Evolutionary conservation across 2,113 vertebrate species (phyloP).

Genomic region (Hippolais icterina): DNA sequence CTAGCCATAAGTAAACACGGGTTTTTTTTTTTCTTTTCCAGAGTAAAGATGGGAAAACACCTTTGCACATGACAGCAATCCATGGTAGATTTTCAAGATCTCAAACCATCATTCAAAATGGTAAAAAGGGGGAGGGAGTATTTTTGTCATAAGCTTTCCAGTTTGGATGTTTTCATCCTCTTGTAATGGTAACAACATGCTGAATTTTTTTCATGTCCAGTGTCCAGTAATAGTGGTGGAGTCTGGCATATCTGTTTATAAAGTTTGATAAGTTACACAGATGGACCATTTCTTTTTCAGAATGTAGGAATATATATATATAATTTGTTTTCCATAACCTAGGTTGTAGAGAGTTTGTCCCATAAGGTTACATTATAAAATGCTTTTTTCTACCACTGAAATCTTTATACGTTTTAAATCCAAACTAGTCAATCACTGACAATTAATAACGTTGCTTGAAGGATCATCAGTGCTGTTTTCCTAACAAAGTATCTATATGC

Average conservation of each 20-base stretch:
- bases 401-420: neutral
- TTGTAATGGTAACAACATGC: neutral
- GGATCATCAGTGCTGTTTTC: neutral
- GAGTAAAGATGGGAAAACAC: conserved; percentile 99
- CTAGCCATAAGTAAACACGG: neutral
- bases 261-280: neutral
- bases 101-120: conserved; percentile 96
- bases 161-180: neutral
- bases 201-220: neutral
- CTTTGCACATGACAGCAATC: conserved; percentile 97
- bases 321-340: neutral
- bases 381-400: neutral
- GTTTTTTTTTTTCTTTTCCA: conserved; percentile 55
- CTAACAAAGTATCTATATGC: neutral
- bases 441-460: neutral
- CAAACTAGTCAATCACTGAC: neutral
- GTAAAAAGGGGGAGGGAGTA: conserved; percentile 72
- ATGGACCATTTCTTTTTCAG: neutral
- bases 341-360: neutral
- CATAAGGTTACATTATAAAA: neutral
- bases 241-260: neutral
- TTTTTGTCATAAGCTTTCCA: neutral
- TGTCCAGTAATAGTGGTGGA: neutral
- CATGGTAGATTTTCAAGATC: conserved; percentile 98
- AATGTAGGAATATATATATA: neutral